Base-by-base conservation (phyloP, 2,797 vertebrate genomes). In the Sebastes minor region DNA sequence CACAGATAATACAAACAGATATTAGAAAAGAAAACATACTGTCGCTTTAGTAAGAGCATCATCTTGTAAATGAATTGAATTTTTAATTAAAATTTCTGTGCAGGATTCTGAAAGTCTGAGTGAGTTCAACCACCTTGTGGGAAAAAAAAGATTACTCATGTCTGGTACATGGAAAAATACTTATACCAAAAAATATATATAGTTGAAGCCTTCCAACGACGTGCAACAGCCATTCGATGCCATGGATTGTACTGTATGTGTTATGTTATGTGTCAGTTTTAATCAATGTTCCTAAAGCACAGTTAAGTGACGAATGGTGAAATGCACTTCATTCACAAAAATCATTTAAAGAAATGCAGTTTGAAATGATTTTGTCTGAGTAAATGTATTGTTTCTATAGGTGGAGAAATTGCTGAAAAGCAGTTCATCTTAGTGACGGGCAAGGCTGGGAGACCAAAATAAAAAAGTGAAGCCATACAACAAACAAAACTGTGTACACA, bases 1-100 rank as follows among this genome's bases (percentile, higher is more conserved):
- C 72, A 91, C 66, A 89, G n/a, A 89, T 2, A 67, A 65, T 5
- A 79, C 20, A 60, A 14, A 59, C 35, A 42, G 1, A 63, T 33
- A 67, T 71, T 25, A 61, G 14, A 25, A 33, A 79, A 68, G 42
- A 35, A 22, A 35, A 66, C 0, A 63, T 1, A 76, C 32, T 25
- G 4, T 6, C 42, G 11, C 32, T 73, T 38, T 4, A 35, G 22
- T 13, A 59, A 59, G 25, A 33, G 6, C 4, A 11, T 6, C 23
- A 5, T 0, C 42, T 46, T 46, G 42, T 46, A 46, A 46, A 46
- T 42, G 0, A 16, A 0, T 42, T 42, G 38, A 42, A 42, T 42
- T 42, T 42, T 42, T 7, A 0, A 42, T 42, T 42, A 16, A 3
- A 4, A 16, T 52, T 30, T 22, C 30, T 53, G 16, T 32, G 60